Percentiles rank a stretch among this genome's conserved stretches.
Conservation (phyloP, 2,888 invertebrate genomes). For the Sympetrum striolatum region DNA sequence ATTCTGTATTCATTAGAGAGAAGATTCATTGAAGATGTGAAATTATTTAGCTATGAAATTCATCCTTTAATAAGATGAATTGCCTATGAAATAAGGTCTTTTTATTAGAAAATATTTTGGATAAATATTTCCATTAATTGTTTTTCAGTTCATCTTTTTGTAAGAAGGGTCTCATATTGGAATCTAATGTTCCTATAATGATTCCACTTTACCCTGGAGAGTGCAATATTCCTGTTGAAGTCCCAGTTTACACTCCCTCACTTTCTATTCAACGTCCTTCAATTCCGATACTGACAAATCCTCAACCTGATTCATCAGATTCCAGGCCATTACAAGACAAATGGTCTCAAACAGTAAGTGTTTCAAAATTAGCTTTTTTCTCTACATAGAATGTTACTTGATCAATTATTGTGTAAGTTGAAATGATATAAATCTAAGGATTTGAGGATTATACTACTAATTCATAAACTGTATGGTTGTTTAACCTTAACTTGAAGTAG, state of each 20-base stretch:
- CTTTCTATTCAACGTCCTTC: neutral
- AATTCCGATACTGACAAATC: neutral
- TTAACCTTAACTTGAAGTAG: no score
- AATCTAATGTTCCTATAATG: slow-evolving; percentile 75
- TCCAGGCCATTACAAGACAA: neutral
- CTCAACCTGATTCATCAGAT: neutral
- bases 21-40: no score
- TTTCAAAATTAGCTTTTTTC: neutral
- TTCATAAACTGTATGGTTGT: no score
- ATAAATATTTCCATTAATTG: neutral
- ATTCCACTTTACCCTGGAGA: slow-evolving; percentile 79
- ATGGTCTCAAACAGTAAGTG: neutral
- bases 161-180: slow-evolving; percentile 74
- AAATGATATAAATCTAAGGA: no score
- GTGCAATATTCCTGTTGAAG: slow-evolving; percentile 71
- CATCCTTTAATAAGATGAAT: no score
- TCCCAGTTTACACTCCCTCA: neutral
- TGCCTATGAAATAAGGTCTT: no score
- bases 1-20: no score
- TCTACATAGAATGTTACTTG: neutral
- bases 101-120: no score
- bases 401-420: no score
- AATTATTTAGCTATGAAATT: no score
- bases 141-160: slow-evolving; percentile 77
- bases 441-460: no score